phyloP scores from a whole-genome alignment of 2,113 vertebrate genomes.

The Catharus fuscescens region DNA sequence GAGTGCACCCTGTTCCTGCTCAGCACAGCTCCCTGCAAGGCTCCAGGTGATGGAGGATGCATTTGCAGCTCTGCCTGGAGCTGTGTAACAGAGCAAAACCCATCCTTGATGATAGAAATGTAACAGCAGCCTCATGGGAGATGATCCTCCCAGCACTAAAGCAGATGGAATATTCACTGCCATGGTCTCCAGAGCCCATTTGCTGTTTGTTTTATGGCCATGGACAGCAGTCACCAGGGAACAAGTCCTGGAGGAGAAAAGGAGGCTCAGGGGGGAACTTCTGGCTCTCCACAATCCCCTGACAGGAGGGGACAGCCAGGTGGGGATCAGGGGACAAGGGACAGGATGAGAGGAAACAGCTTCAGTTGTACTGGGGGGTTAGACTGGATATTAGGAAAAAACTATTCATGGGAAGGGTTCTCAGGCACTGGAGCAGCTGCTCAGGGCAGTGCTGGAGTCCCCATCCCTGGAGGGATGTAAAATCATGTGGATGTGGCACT shows the following conservation, averaged over 20 bases:
- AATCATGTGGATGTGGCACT: neutral
- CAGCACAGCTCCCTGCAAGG: neutral
- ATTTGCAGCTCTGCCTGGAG: slow-evolving; percentile 8
- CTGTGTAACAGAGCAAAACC: neutral
- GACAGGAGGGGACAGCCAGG: fast-evolving
- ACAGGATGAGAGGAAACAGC: fast-evolving
- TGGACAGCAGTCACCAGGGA: neutral
- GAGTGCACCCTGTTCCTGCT: fast-evolving
- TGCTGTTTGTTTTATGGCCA: neutral
- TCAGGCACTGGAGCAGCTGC: neutral
- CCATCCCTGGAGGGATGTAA: neutral
- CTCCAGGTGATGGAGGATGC: neutral
- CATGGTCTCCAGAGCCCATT: fast-evolving
- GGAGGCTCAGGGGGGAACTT: neutral
- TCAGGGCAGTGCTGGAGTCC: neutral
- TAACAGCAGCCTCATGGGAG: neutral
- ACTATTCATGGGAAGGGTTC: neutral
- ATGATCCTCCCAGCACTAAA: neutral
- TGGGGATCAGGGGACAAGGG: fast-evolving
- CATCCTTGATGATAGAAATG: neutral
- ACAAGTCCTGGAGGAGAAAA: neutral
- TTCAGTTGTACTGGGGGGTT: fast-evolving
- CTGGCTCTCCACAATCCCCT: neutral
- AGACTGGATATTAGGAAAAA: neutral
- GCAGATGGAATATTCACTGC: neutral